These are phyloP conservation scores for Lerista edwardsae DNA, from an alignment of 2,797 vertebrate genomes.

Conservation along the genomic window DNA sequence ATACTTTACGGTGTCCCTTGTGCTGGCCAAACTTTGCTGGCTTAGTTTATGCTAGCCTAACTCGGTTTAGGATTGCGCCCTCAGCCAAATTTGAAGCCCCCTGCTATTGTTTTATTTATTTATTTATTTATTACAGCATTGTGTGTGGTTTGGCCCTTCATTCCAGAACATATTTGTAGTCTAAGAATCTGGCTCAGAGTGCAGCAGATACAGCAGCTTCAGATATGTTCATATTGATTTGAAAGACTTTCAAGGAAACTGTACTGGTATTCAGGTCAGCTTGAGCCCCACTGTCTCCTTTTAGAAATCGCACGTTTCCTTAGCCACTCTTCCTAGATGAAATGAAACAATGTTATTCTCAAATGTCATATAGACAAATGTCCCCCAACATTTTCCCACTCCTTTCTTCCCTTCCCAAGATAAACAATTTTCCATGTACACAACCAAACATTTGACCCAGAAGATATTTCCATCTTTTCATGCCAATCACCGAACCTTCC, in stretches of 20 bases:
- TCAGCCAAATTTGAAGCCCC: too few species aligned
- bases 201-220: too few species aligned
- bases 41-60: too few species aligned
- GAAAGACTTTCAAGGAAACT: background rate
- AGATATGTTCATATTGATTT: too few species aligned
- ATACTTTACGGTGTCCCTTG: too few species aligned
- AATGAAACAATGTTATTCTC: background rate
- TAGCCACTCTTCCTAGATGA: background rate
- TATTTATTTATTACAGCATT: background rate
- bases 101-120: background rate
- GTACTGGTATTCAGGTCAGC: background rate
- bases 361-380: background rate
- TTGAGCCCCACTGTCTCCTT: background rate
- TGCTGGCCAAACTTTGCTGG: too few species aligned
- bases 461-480: background rate
- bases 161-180: too few species aligned
- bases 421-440: too few species aligned
- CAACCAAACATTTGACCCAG: background rate
- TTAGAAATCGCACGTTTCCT: background rate
- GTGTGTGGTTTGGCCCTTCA: too few species aligned
- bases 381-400: background rate
- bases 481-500: background rate
- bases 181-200: too few species aligned
- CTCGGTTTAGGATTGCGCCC: too few species aligned
- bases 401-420: too few species aligned